These are phyloP conservation scores for Drosophila aff. DNA, from an alignment of 1,140 invertebrate genomes.

Conservation along the genomic window DNA sequence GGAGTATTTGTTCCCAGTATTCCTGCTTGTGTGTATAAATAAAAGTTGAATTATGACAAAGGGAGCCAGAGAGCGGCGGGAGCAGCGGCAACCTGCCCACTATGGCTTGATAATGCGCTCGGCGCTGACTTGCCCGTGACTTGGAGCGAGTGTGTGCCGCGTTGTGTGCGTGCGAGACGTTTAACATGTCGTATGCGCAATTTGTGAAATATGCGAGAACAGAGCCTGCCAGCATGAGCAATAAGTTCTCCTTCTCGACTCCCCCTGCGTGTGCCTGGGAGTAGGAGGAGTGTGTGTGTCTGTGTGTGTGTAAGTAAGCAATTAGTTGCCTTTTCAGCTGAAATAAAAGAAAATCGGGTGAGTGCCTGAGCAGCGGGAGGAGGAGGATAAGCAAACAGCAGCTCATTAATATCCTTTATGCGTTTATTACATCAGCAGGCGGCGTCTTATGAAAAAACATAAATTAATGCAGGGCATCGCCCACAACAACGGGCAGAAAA, in stretches of 20 bases:
- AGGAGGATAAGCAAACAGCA: constrained; percentile 67
- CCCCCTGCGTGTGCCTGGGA: too few relatives aligned
- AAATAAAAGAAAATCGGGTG: constrained; percentile 76
- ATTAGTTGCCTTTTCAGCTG: constrained; percentile 83
- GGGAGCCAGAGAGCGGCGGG: constrained; percentile 29
- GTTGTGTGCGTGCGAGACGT: constrained; percentile 58
- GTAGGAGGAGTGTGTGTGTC: constrained; percentile 5
- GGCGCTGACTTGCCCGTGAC: constrained; percentile 46
- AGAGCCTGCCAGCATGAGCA: constrained; percentile 66
- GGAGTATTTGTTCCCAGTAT: constrained; percentile 9
- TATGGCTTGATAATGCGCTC: constrained; percentile 75
- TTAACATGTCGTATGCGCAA: constrained; percentile 83
- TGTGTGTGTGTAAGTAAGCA: constrained; percentile 69
- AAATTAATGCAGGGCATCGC: constrained; percentile 64
- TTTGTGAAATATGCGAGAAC: constrained; percentile 79
- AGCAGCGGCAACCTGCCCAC: constrained; percentile 46
- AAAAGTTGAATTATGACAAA: constrained; percentile 81
- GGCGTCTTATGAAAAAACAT: constrained; percentile 69
- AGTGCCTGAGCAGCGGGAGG: constrained; percentile 1
- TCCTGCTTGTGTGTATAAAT: constrained; percentile 62
- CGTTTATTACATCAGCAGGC: constrained; percentile 75
- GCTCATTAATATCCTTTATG: constrained; percentile 83
- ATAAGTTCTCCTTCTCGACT: constrained; percentile 54
- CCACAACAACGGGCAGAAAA: constrained; percentile 32
- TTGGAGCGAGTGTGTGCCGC: constrained; percentile 40